These are phyloP conservation scores for Zaprionus bogoriensis DNA, from an alignment of 2,888 invertebrate genomes.

Conservation along the genomic window DNA sequence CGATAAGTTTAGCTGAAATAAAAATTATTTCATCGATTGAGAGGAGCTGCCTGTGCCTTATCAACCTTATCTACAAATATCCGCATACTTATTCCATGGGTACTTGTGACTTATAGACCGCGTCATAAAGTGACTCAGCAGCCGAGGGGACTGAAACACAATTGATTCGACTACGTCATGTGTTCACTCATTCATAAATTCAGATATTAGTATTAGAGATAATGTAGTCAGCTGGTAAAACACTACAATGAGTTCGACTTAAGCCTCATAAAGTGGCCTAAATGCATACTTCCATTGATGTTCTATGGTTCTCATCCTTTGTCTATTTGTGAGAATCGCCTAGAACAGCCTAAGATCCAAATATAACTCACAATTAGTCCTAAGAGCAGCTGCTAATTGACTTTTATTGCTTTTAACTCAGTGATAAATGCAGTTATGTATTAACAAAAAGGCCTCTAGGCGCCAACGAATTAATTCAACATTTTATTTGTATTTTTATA, in stretches of 20 bases:
- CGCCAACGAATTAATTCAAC: constrained; percentile 28
- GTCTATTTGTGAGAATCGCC: background rate
- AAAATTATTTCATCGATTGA: constrained; percentile 38
- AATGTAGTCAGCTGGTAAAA: no score
- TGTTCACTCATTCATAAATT: constrained; percentile 5
- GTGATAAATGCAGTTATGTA: constrained; percentile 35
- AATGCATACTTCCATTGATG: background rate
- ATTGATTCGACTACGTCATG: constrained; percentile 33
- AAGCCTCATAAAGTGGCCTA: no score
- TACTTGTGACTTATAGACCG: no score
- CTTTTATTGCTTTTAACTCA: constrained; percentile 9
- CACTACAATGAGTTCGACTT: no score
- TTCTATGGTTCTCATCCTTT: background rate
- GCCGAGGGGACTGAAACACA: constrained; percentile 23
- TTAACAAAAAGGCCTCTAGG: constrained; percentile 30
- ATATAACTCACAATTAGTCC: no score
- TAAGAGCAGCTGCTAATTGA: background rate
- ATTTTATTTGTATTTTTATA: constrained; percentile 19
- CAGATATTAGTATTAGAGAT: constrained; percentile 1
- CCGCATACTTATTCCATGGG: background rate
- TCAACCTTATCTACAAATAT: constrained; percentile 12
- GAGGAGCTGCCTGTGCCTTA: background rate
- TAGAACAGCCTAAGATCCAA: background rate
- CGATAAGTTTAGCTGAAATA: constrained; percentile 30
- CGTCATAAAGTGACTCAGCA: constrained; percentile 29